A percentile compares a stretch with the other conserved stretches of the same genome.
phyloP scores from a whole-genome alignment of 37 sponge, comb jelly and placozoan species.

The Axinella damicornis region DNA sequence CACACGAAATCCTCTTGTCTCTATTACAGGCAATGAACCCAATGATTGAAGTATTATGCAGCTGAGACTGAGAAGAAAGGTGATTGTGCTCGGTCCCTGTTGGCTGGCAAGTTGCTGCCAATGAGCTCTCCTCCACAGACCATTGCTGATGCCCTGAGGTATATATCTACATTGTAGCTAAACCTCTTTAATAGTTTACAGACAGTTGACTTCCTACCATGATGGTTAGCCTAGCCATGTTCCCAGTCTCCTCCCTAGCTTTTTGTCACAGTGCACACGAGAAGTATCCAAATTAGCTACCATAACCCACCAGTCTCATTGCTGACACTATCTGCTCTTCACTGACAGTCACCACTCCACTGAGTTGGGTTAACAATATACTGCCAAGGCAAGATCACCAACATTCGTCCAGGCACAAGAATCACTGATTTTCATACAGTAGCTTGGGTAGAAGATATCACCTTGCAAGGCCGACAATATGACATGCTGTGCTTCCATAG shows the following conservation, averaged over 20 bases:
- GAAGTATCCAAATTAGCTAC: too few species aligned
- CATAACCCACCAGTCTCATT: slow-evolving; percentile 63
- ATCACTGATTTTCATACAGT: too few species aligned
- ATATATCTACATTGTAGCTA: background rate
- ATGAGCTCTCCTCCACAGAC: slow-evolving; percentile 52
- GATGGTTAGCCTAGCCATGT: too few species aligned
- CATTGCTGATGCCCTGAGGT: slow-evolving; percentile 71
- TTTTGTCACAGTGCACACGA: too few species aligned
- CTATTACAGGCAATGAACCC: slow-evolving; percentile 53
- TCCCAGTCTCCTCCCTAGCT: too few species aligned
- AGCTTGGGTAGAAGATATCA: too few species aligned
- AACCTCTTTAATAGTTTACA: background rate
- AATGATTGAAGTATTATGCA: slow-evolving; percentile 60
- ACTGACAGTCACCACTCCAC: slow-evolving; percentile 74
- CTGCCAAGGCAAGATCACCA: slow-evolving; percentile 48
- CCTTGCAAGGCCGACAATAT: too few species aligned
- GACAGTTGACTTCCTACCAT: too few species aligned
- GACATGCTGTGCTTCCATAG: too few species aligned
- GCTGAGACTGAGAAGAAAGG: slow-evolving; percentile 79
- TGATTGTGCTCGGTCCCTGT: slow-evolving; percentile 79
- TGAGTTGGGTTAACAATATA: slow-evolving; percentile 52
- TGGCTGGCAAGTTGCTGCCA: slow-evolving; percentile 49
- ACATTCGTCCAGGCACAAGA: slow-evolving; percentile 31
- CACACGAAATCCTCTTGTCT: too few species aligned
- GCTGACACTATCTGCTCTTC: slow-evolving; percentile 69